phyloP scores from a whole-genome alignment of 2,113 vertebrate species.

The Pimephales promelas region DNA sequence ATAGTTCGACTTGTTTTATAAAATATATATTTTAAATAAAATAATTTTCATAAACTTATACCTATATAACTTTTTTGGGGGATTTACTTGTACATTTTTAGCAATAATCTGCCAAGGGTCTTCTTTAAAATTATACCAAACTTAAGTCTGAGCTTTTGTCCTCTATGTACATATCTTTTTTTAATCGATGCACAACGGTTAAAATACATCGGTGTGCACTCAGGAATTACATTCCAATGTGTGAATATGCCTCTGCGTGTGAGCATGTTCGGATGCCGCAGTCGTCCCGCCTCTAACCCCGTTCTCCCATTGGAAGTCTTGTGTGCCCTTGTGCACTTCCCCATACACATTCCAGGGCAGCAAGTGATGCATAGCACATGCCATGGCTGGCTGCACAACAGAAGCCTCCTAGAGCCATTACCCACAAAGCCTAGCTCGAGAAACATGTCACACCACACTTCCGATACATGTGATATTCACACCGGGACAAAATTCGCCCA shows the following conservation, averaged over 20 bases:
- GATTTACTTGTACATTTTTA: too few species aligned
- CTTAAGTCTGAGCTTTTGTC: too few species aligned
- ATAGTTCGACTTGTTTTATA: too few species aligned
- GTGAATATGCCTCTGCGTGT: not conserved
- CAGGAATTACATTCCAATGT: not conserved
- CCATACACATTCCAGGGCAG: slow-evolving; percentile 48
- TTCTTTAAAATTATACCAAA: too few species aligned
- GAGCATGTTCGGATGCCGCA: slow-evolving; percentile 8
- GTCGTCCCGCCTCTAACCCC: slow-evolving; percentile 31
- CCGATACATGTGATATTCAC: slow-evolving; percentile 19
- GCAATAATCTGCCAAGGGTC: too few species aligned
- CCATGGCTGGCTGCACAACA: slow-evolving; percentile 48
- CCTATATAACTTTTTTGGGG: too few species aligned
- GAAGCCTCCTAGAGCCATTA: slow-evolving; percentile 35
- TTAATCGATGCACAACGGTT: too few species aligned
- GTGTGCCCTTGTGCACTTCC: slow-evolving; percentile 42
- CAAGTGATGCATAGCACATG: slow-evolving; percentile 52
- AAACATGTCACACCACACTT: slow-evolving; percentile 35
- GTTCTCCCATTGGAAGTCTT: slow-evolving; percentile 26
- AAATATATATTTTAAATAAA: too few species aligned
- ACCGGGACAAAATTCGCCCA: not conserved
- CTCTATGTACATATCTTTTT: too few species aligned
- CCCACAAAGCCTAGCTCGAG: slow-evolving; percentile 24
- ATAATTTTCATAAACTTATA: too few species aligned
- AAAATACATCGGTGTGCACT: not conserved